These are phyloP conservation scores for Crematogaster levior DNA, from an alignment of 2,888 invertebrate genomes.

Conservation along the genomic window DNA sequence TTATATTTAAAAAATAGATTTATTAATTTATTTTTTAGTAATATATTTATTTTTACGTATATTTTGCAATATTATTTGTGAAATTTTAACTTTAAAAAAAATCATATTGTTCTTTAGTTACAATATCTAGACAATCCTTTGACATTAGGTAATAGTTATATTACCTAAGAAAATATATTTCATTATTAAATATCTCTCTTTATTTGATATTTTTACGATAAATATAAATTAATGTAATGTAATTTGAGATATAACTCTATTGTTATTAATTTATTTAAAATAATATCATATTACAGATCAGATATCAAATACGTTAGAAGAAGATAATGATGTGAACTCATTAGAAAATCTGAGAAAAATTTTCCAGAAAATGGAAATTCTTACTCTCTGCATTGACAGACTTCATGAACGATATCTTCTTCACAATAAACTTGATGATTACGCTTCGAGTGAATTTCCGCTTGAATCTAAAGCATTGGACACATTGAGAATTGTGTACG, in stretches of 20 bases:
- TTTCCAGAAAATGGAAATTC: constrained; percentile 61
- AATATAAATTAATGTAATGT: constrained; percentile 4
- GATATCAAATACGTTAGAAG: constrained; percentile 1
- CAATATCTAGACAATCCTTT: too few species aligned
- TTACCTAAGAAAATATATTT: background rate
- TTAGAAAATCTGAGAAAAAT: constrained; percentile 19
- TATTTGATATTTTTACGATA: background rate
- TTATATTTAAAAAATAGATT: constrained; percentile 4
- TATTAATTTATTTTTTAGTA: background rate
- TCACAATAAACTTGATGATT: constrained; percentile 64
- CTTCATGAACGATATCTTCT: constrained; percentile 63
- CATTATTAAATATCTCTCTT: background rate
- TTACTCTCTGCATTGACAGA: constrained; percentile 62
- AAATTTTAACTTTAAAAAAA: background rate
- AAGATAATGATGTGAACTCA: background rate
- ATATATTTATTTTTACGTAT: background rate
- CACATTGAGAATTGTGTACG: background rate
- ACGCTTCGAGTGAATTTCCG: constrained; percentile 63
- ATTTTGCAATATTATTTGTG: background rate
- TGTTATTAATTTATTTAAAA: constrained; percentile 9
- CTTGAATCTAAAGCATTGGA: constrained; percentile 14
- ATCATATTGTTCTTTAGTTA: background rate
- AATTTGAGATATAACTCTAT: background rate
- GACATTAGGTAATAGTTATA: background rate
- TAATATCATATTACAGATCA: constrained; percentile 8